Evolutionary conservation across 2,797 vertebrate species (phyloP).

Genomic region (Myotis vivesi): DNA sequence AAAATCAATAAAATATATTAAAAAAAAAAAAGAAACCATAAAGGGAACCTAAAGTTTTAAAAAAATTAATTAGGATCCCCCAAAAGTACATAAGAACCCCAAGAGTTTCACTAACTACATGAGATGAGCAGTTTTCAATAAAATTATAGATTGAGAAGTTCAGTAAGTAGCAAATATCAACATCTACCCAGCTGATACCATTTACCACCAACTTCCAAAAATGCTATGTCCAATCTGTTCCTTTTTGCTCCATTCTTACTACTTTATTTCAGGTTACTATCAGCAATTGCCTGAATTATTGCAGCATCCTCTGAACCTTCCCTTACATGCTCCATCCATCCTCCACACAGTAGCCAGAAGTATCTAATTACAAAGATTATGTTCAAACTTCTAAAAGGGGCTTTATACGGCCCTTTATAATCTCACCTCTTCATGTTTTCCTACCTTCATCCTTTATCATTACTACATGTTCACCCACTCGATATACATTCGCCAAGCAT

Average conservation of each 20-base stretch:
- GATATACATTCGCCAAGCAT: slow-evolving; percentile 3
- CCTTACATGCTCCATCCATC: neutral
- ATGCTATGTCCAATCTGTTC: neutral
- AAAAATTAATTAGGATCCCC: slow-evolving; percentile 1
- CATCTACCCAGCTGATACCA: neutral
- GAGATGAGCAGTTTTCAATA: slow-evolving; percentile 14
- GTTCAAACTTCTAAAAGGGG: neutral
- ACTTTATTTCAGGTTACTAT: neutral
- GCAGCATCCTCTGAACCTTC: neutral
- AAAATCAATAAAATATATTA: no score
- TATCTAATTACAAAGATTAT: neutral
- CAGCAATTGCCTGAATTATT: slow-evolving; percentile 26
- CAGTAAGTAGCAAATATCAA: slow-evolving; percentile 33
- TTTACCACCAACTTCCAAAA: slow-evolving; percentile 10
- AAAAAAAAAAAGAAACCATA: slow-evolving; percentile 44
- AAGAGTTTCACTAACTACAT: neutral
- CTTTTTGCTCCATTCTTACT: neutral
- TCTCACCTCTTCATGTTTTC: neutral
- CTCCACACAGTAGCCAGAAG: neutral
- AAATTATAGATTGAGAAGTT: slow-evolving; percentile 20
- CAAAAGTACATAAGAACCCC: neutral
- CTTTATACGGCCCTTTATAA: neutral
- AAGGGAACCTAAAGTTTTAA: neutral
- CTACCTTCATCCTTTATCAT: neutral
- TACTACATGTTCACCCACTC: neutral